phyloP scores from a whole-genome alignment of 2,888 invertebrate species.

The Rotaria socialis region DNA sequence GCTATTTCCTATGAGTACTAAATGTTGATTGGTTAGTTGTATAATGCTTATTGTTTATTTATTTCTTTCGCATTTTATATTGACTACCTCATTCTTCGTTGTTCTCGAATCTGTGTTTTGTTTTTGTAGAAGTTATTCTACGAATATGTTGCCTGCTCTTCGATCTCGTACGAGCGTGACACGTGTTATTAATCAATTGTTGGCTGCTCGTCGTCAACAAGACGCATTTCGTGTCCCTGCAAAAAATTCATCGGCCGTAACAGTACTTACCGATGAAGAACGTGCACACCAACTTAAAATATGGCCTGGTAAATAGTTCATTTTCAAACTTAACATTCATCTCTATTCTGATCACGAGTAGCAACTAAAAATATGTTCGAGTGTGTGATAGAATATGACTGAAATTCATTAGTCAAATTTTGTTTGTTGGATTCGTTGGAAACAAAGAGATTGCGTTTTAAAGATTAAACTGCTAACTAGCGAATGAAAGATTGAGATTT shows the following conservation, averaged over 20 bases:
- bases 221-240: neutral
- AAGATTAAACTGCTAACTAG: too few relatives aligned
- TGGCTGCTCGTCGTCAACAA: slow-evolving; percentile 32
- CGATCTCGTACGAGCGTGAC: neutral
- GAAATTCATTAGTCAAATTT: too few relatives aligned
- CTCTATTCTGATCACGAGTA: too few relatives aligned
- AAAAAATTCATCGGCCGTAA: slow-evolving; percentile 14
- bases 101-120: neutral
- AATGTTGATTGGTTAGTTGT: neutral
- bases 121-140: neutral
- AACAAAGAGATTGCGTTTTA: too few relatives aligned
- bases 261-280: neutral
- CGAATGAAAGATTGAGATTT: too few relatives aligned
- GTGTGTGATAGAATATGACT: too few relatives aligned
- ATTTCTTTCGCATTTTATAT: neutral
- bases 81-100: neutral
- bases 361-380: too few relatives aligned
- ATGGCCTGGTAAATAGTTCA: neutral
- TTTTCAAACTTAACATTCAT: neutral
- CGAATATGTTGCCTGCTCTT: neutral
- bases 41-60: neutral
- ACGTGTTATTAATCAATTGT: neutral
- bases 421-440: too few relatives aligned
- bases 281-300: neutral
- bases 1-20: neutral